phyloP scores from a whole-genome alignment of 2,888 invertebrate genomes.

The Pollenia amentaria region DNA sequence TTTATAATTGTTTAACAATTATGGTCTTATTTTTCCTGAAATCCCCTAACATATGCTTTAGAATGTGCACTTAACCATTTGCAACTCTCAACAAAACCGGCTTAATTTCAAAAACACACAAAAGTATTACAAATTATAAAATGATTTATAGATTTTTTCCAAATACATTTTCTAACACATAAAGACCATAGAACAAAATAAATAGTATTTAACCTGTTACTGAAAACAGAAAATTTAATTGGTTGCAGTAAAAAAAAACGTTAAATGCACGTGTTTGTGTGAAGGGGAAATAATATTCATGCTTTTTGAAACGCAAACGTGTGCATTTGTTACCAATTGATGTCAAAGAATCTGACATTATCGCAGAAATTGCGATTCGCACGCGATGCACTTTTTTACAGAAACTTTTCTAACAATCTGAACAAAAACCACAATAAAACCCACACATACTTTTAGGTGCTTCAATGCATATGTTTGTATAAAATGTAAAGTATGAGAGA shows the following conservation, averaged over 20 bases:
- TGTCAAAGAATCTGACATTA: conserved; percentile 78
- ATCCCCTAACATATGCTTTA: conserved; percentile 31
- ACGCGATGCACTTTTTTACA: conserved; percentile 78
- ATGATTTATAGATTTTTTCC: conserved; percentile 31
- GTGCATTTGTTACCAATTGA: conserved; percentile 72
- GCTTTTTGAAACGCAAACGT: conserved; percentile 67
- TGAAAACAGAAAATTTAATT: conserved; percentile 55
- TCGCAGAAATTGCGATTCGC: conserved; percentile 80
- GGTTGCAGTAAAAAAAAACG: conserved; percentile 45
- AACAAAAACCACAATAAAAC: conserved; percentile 60
- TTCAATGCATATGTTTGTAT: not conserved
- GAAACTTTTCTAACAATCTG: conserved; percentile 34
- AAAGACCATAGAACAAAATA: not conserved
- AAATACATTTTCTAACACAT: not conserved
- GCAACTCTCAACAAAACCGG: conserved; percentile 11
- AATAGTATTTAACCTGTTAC: conserved; percentile 64
- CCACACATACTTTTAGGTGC: conserved; percentile 67
- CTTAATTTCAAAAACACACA: not conserved
- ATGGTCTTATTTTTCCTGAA: too few relatives aligned
- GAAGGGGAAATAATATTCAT: conserved; percentile 46
- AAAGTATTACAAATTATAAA: not conserved
- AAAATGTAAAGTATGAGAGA: not conserved
- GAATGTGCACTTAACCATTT: conserved; percentile 6
- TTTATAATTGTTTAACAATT: too few relatives aligned
- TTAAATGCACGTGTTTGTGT: conserved; percentile 14